Evolutionary conservation across 1,140 invertebrate species (phyloP), one percentile per base, ranked within the genome.

Genomic region (Diabrotica undecimpunctata): DNA sequence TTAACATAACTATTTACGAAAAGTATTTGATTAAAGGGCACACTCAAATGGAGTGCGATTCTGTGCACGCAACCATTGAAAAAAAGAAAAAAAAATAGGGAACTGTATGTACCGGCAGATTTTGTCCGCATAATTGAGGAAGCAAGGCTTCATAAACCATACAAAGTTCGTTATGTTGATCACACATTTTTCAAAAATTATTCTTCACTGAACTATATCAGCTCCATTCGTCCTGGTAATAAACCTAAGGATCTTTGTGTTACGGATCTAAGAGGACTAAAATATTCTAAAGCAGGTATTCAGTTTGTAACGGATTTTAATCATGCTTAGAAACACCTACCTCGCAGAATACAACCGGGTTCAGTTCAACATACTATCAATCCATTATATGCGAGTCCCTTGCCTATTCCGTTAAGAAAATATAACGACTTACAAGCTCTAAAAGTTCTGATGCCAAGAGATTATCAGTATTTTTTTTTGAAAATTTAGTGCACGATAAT

Each of bases 11-110:
- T 13, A 66, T 72, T 25, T 37, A 14, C 13, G 67, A 71, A 61
- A 70, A 69, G 66, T 73, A 66, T 63, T 54, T 71, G 38, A 63
- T 67, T 70, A 70, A 69, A 50, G 75, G 77, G 5, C 74, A 79
- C 60, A 77, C 75, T 4, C 71, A 78, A 62, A 79, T 78, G 76
- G 75, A 79, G 54, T 64, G 50, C 46, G 75, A 79, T 63, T 66
- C 65, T 5, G 69, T 78, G 10, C 77, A 80, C 65, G n/a, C 64
- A 8, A 55, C 51, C 2, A 76, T 77, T 46, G 75, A 78, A 64
- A 62, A 62, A 50, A 41, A 65, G 54, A 14, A 74, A 13, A n/a
- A 71, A 69, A 66, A 46, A 58, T 36, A 69, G 54, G 66, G 14
- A 46, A 8, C 72, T 74, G n/a, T 57, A 71, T 61, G 11, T 72